Evolutionary conservation across 2,888 invertebrate species (phyloP), one percentile per base, ranked within the genome.

Genomic region (Habroteleia sp.): DNA sequence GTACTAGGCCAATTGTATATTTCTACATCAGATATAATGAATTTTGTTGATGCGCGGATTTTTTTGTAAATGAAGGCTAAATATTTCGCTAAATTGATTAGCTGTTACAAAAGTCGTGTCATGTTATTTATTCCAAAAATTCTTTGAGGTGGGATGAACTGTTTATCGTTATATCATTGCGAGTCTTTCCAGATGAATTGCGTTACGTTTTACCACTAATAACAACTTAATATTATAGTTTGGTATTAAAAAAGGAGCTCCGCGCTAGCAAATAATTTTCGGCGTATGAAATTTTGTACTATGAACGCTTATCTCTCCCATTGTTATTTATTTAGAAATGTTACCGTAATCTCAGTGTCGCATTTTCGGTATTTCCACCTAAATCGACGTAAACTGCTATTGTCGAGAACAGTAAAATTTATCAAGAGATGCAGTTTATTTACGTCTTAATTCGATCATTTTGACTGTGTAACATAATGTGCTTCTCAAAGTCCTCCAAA

Each of bases 341-440:
- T 44, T 52, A 44, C 35, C 65, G 52, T 65, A 44, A 65, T 65
- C 44, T 54, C 54, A 52, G 29, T 20, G 27, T 54, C 27, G 52
- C 37, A 27, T 65, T 65, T 65, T 44, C 54, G 44, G 44, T 44
- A 29, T 54, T 54, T 66, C 17, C 46, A 56, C 39, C 37, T 39
- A 39, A 13, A 54, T 46, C 23, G 54, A 54, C 44, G 46, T 27
- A 23, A 54, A 54, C 27, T 42, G 35, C 35, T 54, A 46, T 44
- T 37, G 44, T 44, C 4, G 35, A 37, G 20, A 44, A 27, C 42
- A 8, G 4, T 13, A 23, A 25, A 33, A 63, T 52, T 52, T 31
- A 63, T 63, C 52, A 42, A 35, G 31, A 10, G 42, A 42, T 25
- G 33, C 50, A n/a, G 17, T 52, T 63, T 50, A 31, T 27, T 16